A percentile compares a stretch with the other conserved stretches of the same genome.
Evolutionary conservation across 2,888 invertebrate genomes (phyloP).

Genomic region (Clunio marinus): DNA sequence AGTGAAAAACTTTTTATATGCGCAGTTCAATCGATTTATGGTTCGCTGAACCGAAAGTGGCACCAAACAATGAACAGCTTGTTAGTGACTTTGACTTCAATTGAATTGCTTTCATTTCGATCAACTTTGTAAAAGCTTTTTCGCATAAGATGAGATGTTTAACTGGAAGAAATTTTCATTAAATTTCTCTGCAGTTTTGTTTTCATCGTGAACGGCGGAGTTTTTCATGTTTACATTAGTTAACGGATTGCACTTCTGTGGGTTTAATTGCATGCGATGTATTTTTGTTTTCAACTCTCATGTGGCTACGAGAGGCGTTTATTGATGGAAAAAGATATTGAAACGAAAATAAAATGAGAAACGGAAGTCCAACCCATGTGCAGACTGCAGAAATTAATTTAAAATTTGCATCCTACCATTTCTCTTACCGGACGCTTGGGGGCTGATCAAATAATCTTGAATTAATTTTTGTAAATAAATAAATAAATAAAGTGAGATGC

Average conservation of each 20-base stretch:
- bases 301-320: background rate
- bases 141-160: too few species aligned
- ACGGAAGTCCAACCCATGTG: conserved; percentile 18
- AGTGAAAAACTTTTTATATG: too few species aligned
- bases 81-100: too few species aligned
- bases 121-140: too few species aligned
- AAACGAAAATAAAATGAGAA: background rate
- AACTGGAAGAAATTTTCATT: too few species aligned
- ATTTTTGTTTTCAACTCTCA: background rate
- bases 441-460: background rate
- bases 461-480: too few species aligned
- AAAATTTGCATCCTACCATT: conserved; percentile 8
- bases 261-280: background rate
- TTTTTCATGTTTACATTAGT: conserved; percentile 20
- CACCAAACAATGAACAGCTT: too few species aligned
- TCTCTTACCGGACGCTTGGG: background rate
- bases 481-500: too few species aligned
- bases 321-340: background rate
- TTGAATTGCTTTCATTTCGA: too few species aligned
- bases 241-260: conserved; percentile 14
- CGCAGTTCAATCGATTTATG: too few species aligned
- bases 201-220: background rate
- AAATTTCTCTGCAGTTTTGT: too few species aligned
- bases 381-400: conserved; percentile 12
- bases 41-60: too few species aligned